Conservation (phyloP, 2,113 vertebrate genomes). For the Carassius gibelio region DNA sequence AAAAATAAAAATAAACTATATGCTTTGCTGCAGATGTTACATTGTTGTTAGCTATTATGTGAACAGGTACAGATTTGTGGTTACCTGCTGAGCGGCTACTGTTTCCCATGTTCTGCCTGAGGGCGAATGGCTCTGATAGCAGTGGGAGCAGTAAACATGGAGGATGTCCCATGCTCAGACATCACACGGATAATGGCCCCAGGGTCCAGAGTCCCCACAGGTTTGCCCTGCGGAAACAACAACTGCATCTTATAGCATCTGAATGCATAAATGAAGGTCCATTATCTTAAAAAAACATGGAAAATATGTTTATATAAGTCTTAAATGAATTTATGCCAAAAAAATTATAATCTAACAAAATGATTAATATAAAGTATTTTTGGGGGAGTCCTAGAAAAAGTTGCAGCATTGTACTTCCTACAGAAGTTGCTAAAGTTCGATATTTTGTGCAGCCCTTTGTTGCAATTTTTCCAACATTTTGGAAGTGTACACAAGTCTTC, state of each 20-base stretch:
- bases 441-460: neutral
- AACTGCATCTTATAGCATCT: neutral
- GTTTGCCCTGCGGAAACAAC: conserved; percentile 85
- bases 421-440: neutral
- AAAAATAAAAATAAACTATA: no score
- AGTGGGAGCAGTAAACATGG: conserved; percentile 92
- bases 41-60: no score
- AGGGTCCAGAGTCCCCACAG: conserved; percentile 93
- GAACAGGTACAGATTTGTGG: neutral
- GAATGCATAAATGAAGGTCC: neutral
- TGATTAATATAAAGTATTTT: neutral
- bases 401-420: neutral
- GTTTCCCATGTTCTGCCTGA: conserved; percentile 77
- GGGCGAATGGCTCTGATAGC: conserved; percentile 94
- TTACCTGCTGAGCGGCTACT: conserved; percentile 86
- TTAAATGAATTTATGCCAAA: neutral
- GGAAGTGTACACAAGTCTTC: neutral
- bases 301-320: neutral
- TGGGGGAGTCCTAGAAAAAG: neutral
- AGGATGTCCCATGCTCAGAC: conserved; percentile 84
- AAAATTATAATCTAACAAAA: neutral
- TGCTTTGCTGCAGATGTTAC: neutral
- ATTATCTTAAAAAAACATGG: neutral
- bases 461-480: neutral
- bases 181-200: conserved; percentile 93